Percentiles rank a stretch among this genome's conserved stretches.
These are phyloP conservation scores for Drosophila anceps DNA, from an alignment of 2,888 invertebrate species.

Conservation along the genomic window DNA sequence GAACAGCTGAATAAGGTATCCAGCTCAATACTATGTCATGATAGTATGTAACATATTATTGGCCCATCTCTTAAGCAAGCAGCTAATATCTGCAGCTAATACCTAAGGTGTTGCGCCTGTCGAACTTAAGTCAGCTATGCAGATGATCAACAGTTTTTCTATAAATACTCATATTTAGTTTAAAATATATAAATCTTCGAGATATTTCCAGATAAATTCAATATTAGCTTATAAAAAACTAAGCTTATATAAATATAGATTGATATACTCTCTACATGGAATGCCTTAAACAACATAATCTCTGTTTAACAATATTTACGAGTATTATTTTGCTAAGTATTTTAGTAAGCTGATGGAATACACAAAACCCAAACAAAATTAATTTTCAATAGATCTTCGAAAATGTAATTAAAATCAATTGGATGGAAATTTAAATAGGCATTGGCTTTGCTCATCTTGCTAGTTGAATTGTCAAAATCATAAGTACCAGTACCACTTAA, in stretches of 20 bases:
- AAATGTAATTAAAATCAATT: not conserved
- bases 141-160: not conserved
- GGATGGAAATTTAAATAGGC: no score
- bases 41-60: no score
- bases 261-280: not conserved
- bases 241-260: not conserved
- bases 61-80: not conserved
- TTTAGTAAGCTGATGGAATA: not conserved
- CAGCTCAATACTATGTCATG: no score
- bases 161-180: not conserved
- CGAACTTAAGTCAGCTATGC: not conserved
- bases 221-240: not conserved
- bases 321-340: not conserved
- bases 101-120: not conserved
- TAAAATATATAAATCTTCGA: not conserved
- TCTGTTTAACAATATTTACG: not conserved
- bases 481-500: no score
- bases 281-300: not conserved
- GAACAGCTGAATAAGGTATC: no score
- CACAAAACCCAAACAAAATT: not conserved
- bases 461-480: not conserved
- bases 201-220: not conserved
- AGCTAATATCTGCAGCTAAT: no score
- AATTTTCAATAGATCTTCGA: not conserved
- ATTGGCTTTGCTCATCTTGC: no score